A percentile compares a stretch with the other conserved stretches of the same genome.
These are phyloP conservation scores for Lutjanus campechanus DNA, from an alignment of 2,797 vertebrate species.

Conservation along the genomic window DNA sequence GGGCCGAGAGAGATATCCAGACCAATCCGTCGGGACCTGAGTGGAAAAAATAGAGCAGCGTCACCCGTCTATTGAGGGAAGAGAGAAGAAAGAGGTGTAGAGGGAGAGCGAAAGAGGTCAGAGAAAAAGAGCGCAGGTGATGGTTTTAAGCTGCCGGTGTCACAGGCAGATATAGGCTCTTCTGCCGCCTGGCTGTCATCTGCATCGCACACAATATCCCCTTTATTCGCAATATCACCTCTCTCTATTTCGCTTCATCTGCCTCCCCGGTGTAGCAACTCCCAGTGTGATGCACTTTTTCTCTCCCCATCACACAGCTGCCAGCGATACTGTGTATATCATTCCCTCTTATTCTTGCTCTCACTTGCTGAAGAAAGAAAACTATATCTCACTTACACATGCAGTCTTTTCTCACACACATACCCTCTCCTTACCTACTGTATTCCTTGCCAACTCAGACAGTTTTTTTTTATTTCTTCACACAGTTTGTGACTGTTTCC, in stretches of 20 bases:
- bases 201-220: constrained; percentile 75
- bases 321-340: constrained; percentile 71
- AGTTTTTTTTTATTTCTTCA: constrained; percentile 25
- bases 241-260: constrained; percentile 72
- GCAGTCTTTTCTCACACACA: constrained; percentile 27
- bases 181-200: constrained; percentile 71
- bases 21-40: constrained; percentile 50
- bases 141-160: constrained; percentile 75
- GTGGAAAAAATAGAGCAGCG: constrained; percentile 42
- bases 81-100: constrained; percentile 39
- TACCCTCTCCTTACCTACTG: constrained; percentile 17
- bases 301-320: constrained; percentile 70
- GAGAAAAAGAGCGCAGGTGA: constrained; percentile 64
- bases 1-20: constrained; percentile 51
- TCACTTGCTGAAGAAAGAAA: constrained; percentile 22
- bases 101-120: constrained; percentile 63
- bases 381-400: constrained; percentile 50
- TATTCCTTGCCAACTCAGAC: constrained; percentile 5
- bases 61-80: constrained; percentile 51
- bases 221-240: constrained; percentile 77
- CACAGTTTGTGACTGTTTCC: constrained; percentile 16
- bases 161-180: constrained; percentile 74
- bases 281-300: constrained; percentile 69
- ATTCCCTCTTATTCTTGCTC: constrained; percentile 56
- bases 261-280: constrained; percentile 67